Evolutionary conservation across 2,113 vertebrate species (phyloP).

Genomic region (Megaceryle maxima): DNA sequence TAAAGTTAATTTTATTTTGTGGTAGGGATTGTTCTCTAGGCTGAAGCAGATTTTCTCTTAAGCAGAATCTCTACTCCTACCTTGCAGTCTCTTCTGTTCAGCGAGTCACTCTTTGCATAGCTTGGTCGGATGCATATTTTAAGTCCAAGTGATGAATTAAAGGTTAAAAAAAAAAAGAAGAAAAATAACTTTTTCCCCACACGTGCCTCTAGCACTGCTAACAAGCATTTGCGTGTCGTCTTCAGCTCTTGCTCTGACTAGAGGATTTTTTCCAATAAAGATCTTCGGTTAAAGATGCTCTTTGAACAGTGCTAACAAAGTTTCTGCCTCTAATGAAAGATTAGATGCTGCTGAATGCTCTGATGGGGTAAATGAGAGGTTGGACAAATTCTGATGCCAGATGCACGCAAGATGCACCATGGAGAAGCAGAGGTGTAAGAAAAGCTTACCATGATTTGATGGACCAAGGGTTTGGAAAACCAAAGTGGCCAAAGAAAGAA

Average conservation of each 20-base stretch:
- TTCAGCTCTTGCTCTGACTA: background rate
- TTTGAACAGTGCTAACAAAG: background rate
- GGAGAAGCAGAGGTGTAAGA: background rate
- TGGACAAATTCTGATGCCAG: background rate
- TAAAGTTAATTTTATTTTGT: conserved; percentile 58
- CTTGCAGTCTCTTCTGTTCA: background rate
- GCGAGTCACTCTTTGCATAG: background rate
- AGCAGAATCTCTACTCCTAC: conserved; percentile 4
- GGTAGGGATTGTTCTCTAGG: conserved; percentile 13
- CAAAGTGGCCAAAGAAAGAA: background rate
- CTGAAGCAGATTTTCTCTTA: conserved; percentile 24
- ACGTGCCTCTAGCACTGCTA: background rate
- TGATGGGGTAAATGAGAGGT: background rate
- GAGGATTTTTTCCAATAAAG: background rate
- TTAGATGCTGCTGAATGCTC: background rate
- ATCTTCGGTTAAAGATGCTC: background rate
- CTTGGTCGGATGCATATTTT: background rate
- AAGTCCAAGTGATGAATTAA: background rate
- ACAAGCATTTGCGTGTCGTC: background rate
- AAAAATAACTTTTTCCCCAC: background rate
- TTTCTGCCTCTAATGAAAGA: background rate
- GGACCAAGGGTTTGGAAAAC: background rate
- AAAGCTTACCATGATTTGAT: background rate
- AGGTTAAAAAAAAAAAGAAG: background rate
- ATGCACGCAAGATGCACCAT: accelerated